Evolutionary conservation across 2,113 vertebrate species (phyloP), one percentile per base, ranked within the genome.

Genomic region (Nannospalax galili): DNA sequence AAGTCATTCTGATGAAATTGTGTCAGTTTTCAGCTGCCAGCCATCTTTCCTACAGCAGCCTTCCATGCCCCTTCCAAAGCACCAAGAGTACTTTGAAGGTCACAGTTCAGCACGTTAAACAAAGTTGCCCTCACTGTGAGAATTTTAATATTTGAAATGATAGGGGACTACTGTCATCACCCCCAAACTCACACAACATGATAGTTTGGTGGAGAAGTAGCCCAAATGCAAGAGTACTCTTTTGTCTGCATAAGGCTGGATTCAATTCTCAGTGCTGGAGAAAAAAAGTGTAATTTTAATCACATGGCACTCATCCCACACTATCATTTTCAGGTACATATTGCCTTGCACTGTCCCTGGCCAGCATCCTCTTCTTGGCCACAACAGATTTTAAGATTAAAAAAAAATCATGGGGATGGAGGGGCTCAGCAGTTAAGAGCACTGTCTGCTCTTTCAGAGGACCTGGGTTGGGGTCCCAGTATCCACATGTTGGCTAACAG

Each of bases 221-320:
- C 5, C n/a, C 24, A 45, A 72, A 22, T 37, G 24, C n/a, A 11
- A 86, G 35, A 37, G 24, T 5, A 70, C 14, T 86, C 56, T 20
- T 12, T 32, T 70, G 35, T 86, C 62, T 15, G 32, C 26, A 4
- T 40, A 30, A 70, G 32, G 7, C 3, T 26, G 20, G 19, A n/a
- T 35, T 91, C 65, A 62, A 19, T 64, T 45, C 67, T 40, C n/a
- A 81, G 9, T 60, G 32, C 1, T 72, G 16, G 84, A 42, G n/a
- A 81, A 81, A 19, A 92, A 40, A 92, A 95, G 73, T 20, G 67
- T 90, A 42, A 30, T 78, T 67, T 94, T 40, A 64, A 35, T 90
- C 60, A 69, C 10, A 15, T 75, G 42, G 9, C 56, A 37, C 9
- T 74, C 58, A 19, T 37, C 69, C 32, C 26, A 26, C 11, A 24